A percentile compares a stretch with the other conserved stretches of the same genome.
These are phyloP conservation scores for Rhyzopertha dominica DNA, from an alignment of 1,140 invertebrate genomes.

Conservation along the genomic window DNA sequence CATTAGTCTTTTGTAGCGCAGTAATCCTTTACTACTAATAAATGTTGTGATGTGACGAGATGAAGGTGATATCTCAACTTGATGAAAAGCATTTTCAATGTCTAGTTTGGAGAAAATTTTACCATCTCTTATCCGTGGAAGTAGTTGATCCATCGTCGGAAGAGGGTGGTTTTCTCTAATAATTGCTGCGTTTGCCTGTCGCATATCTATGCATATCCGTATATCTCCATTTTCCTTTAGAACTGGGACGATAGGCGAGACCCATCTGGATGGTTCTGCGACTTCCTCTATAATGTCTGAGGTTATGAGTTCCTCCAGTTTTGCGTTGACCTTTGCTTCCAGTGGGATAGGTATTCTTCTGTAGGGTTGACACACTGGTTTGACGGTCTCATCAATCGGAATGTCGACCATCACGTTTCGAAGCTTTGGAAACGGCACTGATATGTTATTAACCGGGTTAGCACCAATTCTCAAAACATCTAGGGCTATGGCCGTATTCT, in stretches of 20 bases:
- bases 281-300: constrained; percentile 19
- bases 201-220: constrained; percentile 43
- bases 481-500: constrained; percentile 23
- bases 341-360: constrained; percentile 32
- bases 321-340: constrained; percentile 15
- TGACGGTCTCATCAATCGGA: constrained; percentile 24
- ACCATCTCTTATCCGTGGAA: constrained; percentile 27
- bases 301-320: constrained; percentile 13
- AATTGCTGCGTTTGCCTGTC: constrained; percentile 41
- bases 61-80: constrained; percentile 18
- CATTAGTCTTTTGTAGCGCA: constrained; percentile 38
- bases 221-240: constrained; percentile 36
- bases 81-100: neutral
- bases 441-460: constrained; percentile 6
- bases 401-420: constrained; percentile 25
- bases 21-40: constrained; percentile 36
- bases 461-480: constrained; percentile 31
- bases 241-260: constrained; percentile 41
- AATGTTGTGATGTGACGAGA: constrained; percentile 38
- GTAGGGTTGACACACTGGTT: constrained; percentile 35
- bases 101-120: constrained; percentile 11
- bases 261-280: constrained; percentile 28
- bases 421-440: constrained; percentile 34
- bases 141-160: constrained; percentile 36
- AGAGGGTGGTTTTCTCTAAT: constrained; percentile 40